Base-by-base conservation (phyloP, 2,113 vertebrate genomes). In the Hemichromis elongatus region DNA sequence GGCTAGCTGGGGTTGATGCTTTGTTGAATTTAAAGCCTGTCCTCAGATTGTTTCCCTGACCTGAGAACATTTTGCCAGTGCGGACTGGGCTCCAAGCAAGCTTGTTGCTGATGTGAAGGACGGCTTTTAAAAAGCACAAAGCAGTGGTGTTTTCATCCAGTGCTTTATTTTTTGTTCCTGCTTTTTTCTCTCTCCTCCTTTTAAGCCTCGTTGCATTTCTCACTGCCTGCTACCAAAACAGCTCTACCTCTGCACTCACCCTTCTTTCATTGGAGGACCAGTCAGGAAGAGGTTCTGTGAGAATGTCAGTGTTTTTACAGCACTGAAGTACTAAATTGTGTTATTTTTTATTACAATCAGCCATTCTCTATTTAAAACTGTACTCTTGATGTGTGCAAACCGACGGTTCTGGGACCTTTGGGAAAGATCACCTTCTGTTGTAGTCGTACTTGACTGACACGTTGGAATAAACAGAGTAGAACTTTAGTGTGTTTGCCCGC, bases 161-260 rank as follows among this genome's bases (percentile, higher is more conserved):
- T 26, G 16, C 68, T 73, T 73, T 73, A 47, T 28, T 47, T 47
- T 73, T 30, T 24, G 5, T 47, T 70, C 47, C 16, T 6, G 14
- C 5, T 7, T 47, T 63, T 21, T 68, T 11, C 0, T 12, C 37
- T 59, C 21, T 14, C n/a, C n/a, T n/a, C n/a, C n/a, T 42, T 50
- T 24, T 13, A 50, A 52, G 4, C 4, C 33, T 30, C 4, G 6
- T 26, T 42, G 82, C 24, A 18, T 75, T 42, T 86, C 14, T 84
- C 2, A 21, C 14, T 77, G 16, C 45, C 52, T 50, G 45, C 16
- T 73, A 54, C 55, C 1, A 54, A 61, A 79, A 61, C 70, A 50
- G 42, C 37, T 80, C 78, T 88, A 79, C 90, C 79, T 93, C 85
- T 83, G 70, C 54, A 24, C 73, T 85, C 68, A 57, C 21, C 16